Base-by-base conservation (phyloP, 2,113 vertebrate genomes). In the Tretioscincus oriximinensis region DNA sequence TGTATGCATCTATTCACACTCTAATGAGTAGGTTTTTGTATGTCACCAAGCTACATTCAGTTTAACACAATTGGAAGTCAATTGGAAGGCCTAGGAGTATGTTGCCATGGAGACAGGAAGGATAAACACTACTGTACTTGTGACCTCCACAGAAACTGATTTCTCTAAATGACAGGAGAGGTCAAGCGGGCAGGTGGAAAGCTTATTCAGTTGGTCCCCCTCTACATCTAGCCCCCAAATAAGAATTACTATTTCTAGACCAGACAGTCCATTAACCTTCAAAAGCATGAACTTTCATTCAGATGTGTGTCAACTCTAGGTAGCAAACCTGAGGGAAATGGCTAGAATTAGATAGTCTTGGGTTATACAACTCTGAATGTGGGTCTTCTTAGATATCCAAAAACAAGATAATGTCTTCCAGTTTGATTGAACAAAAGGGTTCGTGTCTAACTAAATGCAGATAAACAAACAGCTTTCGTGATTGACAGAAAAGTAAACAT, bases 211-310 rank as follows among this genome's bases (percentile, higher is more conserved):
- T 60, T 0, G 0, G 41, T 73, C 80, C 73, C 1, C 68, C 80
- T 77, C 78, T 82, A 77, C 72, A 63, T 93, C 76, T 80, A 85
- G 85, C 85, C 87, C 63, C 61, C 58, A 64, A 87, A 81, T 87
- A 88, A 90, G 90, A 93, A 90, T 93, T 88, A 89, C 85, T 89
- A 81, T 84, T 90, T 91, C 84, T 85, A 85, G 78, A 73, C 73
- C 67, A 92, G 87, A 84, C 86, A 92, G 92, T 93, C 92, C 93
- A 93, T 95, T 94, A 94, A 95, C 92, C 92, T 93, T 92, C 89
- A 84, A 78, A 86, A 87, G 78, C 76, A 89, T 92, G 92, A 93
- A 88, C 89, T 88, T 90, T 86, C 83, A 85, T 89, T 92, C 90
- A 89, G 87, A 84, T 90, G 87, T 90, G 73, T 92, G 89, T 85